Conservation (phyloP, 1,140 invertebrate species). For the Bicyclus anynana region DNA sequence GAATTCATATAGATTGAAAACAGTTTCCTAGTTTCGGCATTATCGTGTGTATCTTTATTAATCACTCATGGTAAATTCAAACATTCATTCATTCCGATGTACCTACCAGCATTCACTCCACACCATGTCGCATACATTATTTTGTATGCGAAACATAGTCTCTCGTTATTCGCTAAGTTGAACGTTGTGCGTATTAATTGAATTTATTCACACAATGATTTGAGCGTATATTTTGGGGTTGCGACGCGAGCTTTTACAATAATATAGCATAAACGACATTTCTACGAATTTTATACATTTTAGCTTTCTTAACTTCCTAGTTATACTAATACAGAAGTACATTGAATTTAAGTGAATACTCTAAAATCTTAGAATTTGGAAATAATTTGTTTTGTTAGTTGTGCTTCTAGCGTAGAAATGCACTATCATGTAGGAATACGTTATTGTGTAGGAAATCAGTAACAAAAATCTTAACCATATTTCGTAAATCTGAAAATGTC, state of each 20-base stretch:
- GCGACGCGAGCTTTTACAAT: conserved; percentile 5
- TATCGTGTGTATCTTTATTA: not conserved
- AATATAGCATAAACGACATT: conserved; percentile 1
- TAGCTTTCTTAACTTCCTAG: no score
- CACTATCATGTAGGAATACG: no score
- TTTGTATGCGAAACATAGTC: conserved; percentile 26
- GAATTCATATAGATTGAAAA: not conserved
- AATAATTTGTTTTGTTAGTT: no score
- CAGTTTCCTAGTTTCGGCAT: not conserved
- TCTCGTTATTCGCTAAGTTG: conserved; percentile 27
- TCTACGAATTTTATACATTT: not conserved
- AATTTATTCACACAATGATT: conserved; percentile 26
- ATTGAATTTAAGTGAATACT: no score
- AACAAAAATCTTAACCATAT: no score
- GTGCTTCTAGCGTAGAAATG: no score
- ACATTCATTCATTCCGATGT: not conserved
- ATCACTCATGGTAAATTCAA: not conserved
- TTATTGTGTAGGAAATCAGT: no score
- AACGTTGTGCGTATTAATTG: conserved; percentile 28
- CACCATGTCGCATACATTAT: conserved; percentile 15
- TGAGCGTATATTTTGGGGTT: conserved; percentile 14
- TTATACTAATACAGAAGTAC: no score
- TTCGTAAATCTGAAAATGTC: no score
- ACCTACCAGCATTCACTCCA: not conserved
- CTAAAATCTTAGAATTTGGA: no score